These are phyloP conservation scores for Tineola bisselliella DNA, from an alignment of 2,888 invertebrate genomes.

Conservation along the genomic window DNA sequence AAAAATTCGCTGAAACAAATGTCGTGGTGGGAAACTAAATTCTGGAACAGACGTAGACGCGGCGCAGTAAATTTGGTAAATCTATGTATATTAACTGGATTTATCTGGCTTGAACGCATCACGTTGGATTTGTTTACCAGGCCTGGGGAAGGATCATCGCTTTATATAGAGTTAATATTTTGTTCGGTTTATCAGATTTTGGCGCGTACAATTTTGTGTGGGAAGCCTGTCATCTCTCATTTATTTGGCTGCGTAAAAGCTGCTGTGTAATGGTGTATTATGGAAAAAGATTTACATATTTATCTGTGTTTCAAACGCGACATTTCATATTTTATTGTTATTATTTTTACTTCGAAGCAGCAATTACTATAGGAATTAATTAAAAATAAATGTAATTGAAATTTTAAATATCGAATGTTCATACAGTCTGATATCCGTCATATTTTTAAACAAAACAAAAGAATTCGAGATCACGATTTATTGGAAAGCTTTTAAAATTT, in stretches of 20 bases:
- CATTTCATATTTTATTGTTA: no score
- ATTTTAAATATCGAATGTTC: no score
- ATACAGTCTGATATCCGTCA: no score
- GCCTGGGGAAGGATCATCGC: background rate
- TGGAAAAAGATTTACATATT: background rate
- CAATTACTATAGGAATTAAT: no score
- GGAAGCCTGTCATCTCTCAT: background rate
- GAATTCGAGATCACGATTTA: no score
- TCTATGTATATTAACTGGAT: conserved; percentile 10
- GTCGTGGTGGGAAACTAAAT: background rate
- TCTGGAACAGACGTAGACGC: background rate
- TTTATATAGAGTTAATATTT: conserved; percentile 10
- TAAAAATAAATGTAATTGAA: no score
- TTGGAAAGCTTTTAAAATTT: no score
- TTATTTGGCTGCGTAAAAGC: background rate
- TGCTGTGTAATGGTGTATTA: background rate
- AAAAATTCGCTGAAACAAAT: background rate
- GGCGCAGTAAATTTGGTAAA: conserved; percentile 8
- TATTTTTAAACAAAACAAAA: no score
- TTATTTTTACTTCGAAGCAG: no score
- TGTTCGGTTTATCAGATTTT: background rate
- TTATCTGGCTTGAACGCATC: conserved; percentile 7
- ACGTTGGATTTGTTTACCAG: conserved; percentile 7
- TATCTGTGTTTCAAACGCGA: no score
- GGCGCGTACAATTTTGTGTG: background rate